Evolutionary conservation across 2,888 invertebrate genomes (phyloP).

Genomic region (Eumacrocentrus americanus): DNA sequence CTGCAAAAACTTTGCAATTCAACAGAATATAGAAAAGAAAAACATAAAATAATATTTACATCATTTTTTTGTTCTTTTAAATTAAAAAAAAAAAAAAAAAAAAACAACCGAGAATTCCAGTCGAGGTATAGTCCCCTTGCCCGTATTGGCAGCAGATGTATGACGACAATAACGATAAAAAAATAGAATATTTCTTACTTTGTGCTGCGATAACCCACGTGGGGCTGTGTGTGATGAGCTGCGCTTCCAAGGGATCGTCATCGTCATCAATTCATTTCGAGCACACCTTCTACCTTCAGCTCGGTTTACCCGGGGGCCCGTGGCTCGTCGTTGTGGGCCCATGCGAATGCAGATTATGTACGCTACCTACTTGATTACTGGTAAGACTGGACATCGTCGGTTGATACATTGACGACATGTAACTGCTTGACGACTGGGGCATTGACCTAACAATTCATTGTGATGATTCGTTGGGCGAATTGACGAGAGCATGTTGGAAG

Average conservation of each 20-base stretch:
- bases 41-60: neutral
- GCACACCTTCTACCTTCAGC: conserved; percentile 50
- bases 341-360: conserved; percentile 52
- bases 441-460: conserved; percentile 43
- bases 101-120: conserved; percentile 1
- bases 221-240: conserved; percentile 3
- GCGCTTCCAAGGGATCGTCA: neutral
- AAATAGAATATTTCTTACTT: conserved; percentile 12
- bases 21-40: neutral
- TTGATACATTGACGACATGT: conserved; percentile 53
- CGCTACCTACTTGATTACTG: conserved; percentile 50
- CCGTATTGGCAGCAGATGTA: neutral
- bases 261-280: neutral
- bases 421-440: conserved; percentile 49
- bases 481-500: conserved; percentile 11
- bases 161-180: neutral
- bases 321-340: conserved; percentile 53
- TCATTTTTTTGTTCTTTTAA: neutral
- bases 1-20: neutral
- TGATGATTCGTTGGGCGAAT: conserved; percentile 28
- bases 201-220: conserved; percentile 10
- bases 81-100: neutral
- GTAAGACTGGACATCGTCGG: conserved; percentile 50
- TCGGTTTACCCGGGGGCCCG: conserved; percentile 51
- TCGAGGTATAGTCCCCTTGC: neutral